Evolutionary conservation across 2,797 vertebrate genomes (phyloP).

Genomic region (Sorex maritimensis): DNA sequence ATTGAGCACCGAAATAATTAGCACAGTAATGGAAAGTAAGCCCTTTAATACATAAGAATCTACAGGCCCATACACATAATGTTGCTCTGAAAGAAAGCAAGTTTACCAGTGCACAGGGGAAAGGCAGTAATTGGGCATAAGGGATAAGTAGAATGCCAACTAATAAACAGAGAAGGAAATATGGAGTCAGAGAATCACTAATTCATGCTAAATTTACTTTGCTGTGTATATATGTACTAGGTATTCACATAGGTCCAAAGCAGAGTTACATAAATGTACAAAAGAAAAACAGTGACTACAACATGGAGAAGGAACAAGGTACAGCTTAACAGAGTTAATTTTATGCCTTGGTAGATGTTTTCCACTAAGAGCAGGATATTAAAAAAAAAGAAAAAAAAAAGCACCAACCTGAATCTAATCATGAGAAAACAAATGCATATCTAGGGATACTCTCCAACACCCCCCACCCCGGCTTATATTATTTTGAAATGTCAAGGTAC

Average conservation of each 20-base stretch:
- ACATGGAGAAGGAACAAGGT: not conserved
- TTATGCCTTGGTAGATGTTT: not conserved
- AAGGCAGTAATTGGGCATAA: not conserved
- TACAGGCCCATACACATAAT: not conserved
- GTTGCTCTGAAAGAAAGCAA: conserved; percentile 13
- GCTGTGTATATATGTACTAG: no score
- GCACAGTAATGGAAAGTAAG: not conserved
- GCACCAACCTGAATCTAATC: not conserved
- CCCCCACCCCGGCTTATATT: not conserved
- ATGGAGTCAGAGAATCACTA: not conserved
- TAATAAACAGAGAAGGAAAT: not conserved
- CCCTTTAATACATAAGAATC: not conserved
- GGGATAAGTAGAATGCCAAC: not conserved
- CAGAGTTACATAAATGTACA: not conserved
- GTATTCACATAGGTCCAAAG: not conserved
- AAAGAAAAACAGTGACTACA: conserved; percentile 12
- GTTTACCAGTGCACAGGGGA: not conserved
- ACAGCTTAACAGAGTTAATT: not conserved
- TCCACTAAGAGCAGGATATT: not conserved
- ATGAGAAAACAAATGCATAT: not conserved
- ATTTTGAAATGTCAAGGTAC: conserved; percentile 16
- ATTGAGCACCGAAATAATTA: not conserved
- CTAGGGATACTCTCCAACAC: not conserved
- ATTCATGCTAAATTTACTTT: not conserved
- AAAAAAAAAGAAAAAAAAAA: conserved; percentile 28